Evolutionary conservation across 2,113 vertebrate species (phyloP).

Genomic region (Megaceryle torquata): DNA sequence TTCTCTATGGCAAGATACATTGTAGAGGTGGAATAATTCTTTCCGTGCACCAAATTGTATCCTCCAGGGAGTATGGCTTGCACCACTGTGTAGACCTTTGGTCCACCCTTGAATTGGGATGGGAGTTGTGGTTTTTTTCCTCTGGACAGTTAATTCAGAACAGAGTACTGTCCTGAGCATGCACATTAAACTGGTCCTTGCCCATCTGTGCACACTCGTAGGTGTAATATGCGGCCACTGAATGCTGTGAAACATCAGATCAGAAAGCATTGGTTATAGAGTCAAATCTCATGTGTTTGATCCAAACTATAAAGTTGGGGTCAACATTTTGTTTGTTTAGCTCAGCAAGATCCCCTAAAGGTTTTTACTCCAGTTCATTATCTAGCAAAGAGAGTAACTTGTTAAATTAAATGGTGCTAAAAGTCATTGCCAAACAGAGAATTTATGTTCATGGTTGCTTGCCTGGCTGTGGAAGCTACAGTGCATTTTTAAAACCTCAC

Average conservation of each 20-base stretch:
- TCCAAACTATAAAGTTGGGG: neutral
- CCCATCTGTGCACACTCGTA: neutral
- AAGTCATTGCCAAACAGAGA: neutral
- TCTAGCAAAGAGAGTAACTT: neutral
- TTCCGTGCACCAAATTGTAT: neutral
- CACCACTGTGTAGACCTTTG: neutral
- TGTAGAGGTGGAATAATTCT: neutral
- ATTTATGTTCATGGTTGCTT: neutral
- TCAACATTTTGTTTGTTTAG: neutral
- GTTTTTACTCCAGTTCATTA: neutral
- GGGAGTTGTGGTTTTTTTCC: neutral
- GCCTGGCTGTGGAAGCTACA: neutral
- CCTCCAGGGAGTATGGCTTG: neutral
- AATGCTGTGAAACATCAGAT: neutral
- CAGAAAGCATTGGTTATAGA: neutral
- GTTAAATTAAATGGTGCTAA: neutral
- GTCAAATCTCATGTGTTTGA: neutral
- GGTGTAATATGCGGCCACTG: neutral
- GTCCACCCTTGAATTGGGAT: neutral
- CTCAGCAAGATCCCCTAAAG: neutral
- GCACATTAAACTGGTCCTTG: neutral
- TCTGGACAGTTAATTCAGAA: neutral
- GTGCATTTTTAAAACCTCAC: fast-evolving
- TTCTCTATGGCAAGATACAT: neutral
- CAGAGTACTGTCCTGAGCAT: neutral